Evolutionary conservation across 2,113 vertebrate genomes (phyloP).

Genomic region (Misgurnus mizolepis): DNA sequence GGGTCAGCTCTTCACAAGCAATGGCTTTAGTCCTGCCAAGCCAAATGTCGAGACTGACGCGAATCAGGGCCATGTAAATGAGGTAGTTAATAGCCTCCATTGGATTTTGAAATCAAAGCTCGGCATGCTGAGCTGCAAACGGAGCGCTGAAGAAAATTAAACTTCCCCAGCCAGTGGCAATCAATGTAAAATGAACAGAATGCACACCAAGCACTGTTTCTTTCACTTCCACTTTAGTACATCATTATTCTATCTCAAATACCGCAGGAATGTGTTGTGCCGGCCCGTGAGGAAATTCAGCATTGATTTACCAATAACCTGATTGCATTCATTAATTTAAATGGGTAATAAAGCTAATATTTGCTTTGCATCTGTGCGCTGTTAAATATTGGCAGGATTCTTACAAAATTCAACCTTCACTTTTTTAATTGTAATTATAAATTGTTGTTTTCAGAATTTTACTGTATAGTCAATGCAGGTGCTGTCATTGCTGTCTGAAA

Average conservation of each 20-base stretch:
- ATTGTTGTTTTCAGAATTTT: not conserved
- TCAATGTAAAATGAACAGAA: slow-evolving; percentile 35
- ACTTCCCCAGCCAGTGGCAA: slow-evolving; percentile 36
- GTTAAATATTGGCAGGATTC: not conserved
- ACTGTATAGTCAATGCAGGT: not conserved
- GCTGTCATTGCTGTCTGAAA: not conserved
- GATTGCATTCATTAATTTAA: slow-evolving; percentile 10
- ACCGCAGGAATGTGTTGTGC: not conserved
- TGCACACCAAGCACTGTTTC: not conserved
- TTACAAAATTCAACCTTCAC: not conserved
- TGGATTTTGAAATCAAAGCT: slow-evolving; percentile 77
- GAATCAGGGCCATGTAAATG: slow-evolving; percentile 68
- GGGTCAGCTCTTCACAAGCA: not conserved
- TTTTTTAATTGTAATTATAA: no score
- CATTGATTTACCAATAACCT: slow-evolving; percentile 23
- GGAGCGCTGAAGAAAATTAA: slow-evolving; percentile 71
- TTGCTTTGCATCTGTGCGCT: not conserved
- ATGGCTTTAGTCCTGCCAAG: slow-evolving; percentile 5
- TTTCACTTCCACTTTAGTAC: slow-evolving; percentile 28
- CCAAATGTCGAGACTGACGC: slow-evolving; percentile 26
- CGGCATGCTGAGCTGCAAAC: slow-evolving; percentile 56
- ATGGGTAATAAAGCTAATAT: slow-evolving; percentile 9
- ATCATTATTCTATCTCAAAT: slow-evolving; percentile 28
- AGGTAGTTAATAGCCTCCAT: slow-evolving; percentile 76
- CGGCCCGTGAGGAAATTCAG: slow-evolving; percentile 3